Evolutionary conservation across 2,888 invertebrate genomes (phyloP).

Genomic region (Eilema griseolum): DNA sequence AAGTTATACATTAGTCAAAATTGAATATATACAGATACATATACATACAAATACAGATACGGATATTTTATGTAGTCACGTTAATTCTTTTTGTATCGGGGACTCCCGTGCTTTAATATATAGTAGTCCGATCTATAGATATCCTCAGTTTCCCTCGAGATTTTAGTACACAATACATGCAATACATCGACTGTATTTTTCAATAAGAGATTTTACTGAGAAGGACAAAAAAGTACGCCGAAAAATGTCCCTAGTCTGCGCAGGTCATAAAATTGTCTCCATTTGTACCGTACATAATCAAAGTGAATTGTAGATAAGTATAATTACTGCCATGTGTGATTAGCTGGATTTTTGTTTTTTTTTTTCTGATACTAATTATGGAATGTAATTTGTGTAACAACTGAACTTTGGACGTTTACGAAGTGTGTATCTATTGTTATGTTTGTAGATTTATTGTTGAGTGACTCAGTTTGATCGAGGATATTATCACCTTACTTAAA

Average conservation of each 20-base stretch:
- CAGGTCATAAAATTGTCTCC: slow-evolving; percentile 28
- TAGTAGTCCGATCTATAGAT: not conserved
- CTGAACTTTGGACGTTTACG: not conserved
- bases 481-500: not conserved
- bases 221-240: not conserved
- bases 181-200: not conserved
- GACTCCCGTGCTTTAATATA: not conserved
- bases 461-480: not conserved
- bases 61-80: not conserved
- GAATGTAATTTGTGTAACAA: not conserved
- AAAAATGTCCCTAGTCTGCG: not conserved
- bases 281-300: slow-evolving; percentile 44
- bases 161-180: not conserved
- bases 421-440: not conserved
- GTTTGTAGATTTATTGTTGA: not conserved
- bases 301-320: slow-evolving; percentile 46
- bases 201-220: not conserved
- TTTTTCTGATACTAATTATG: not conserved
- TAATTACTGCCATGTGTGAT: slow-evolving; percentile 13
- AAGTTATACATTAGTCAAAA: too few species aligned
- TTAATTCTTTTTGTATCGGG: not conserved
- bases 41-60: too few species aligned
- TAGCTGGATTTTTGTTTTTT: not conserved
- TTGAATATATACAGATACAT: too few species aligned
- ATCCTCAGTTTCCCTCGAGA: not conserved